Evolutionary conservation across 2,888 invertebrate species (phyloP).

Genomic region (Maniola hyperantus): DNA sequence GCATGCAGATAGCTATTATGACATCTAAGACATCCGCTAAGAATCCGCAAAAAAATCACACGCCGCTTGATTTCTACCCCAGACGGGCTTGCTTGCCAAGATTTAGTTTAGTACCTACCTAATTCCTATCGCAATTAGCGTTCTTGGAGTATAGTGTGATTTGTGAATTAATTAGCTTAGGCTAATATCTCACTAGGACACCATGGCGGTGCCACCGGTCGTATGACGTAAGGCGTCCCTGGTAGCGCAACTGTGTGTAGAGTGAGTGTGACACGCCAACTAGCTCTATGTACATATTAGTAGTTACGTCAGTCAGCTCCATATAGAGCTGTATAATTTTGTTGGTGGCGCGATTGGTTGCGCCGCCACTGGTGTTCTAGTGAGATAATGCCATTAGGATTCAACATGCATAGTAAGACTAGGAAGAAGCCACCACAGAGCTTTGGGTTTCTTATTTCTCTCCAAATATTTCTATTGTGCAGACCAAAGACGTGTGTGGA

Average conservation of each 20-base stretch:
- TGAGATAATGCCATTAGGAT: neutral
- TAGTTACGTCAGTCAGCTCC: too few species aligned
- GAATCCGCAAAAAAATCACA: neutral
- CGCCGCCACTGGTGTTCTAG: too few species aligned
- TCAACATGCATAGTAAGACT: neutral
- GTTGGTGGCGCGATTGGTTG: too few species aligned
- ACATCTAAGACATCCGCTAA: too few species aligned
- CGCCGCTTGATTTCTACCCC: neutral
- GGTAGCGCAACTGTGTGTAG: too few species aligned
- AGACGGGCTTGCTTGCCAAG: constrained; percentile 6
- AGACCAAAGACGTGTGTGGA: neutral
- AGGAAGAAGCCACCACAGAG: neutral
- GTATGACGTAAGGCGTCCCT: too few species aligned
- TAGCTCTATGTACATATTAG: too few species aligned
- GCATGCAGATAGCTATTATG: too few species aligned
- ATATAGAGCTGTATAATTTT: too few species aligned
- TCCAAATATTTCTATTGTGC: neutral
- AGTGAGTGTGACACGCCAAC: too few species aligned
- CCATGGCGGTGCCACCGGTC: too few species aligned
- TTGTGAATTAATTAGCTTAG: neutral
- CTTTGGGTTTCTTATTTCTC: neutral
- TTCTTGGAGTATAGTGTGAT: neutral
- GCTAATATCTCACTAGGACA: too few species aligned
- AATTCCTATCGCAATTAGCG: constrained; percentile 1
- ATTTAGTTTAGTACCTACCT: neutral